These are phyloP conservation scores for Virgularia gustaviana DNA, from an alignment of 92 coral and sea anemone genomes.

Conservation along the genomic window DNA sequence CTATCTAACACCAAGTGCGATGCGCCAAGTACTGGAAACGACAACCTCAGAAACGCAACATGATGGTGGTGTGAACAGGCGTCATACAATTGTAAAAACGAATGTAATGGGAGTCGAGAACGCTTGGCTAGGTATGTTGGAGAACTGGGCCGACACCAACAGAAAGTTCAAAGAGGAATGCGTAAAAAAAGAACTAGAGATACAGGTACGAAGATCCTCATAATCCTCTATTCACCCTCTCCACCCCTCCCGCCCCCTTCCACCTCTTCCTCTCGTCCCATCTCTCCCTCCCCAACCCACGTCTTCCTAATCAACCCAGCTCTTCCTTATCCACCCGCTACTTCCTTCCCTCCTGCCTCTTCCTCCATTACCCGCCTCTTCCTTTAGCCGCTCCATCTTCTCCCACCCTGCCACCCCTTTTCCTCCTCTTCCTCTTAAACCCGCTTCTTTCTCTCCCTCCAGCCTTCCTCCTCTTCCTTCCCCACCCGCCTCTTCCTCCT, in stretches of 20 bases:
- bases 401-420: not conserved
- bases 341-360: not conserved
- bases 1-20: conserved; percentile 14
- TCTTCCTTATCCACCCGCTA: not conserved
- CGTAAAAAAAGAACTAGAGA: not conserved
- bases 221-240: not conserved
- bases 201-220: not conserved
- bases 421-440: not conserved
- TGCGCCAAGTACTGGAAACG: conserved; percentile 24
- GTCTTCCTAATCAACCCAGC: not conserved
- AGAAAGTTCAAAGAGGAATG: conserved; percentile 29
- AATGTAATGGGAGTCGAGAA: not conserved
- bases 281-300: not conserved
- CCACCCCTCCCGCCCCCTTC: not conserved
- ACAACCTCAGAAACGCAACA: too few species aligned
- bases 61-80: too few species aligned
- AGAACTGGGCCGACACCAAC: conserved; percentile 56
- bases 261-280: not conserved
- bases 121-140: conserved; percentile 46
- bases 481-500: not conserved
- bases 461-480: not conserved
- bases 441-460: not conserved
- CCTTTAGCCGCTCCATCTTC: not conserved
- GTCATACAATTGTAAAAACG: too few species aligned
- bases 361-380: not conserved